Conservation (phyloP, 2,888 invertebrate species). For the Harpalus rufipes region DNA sequence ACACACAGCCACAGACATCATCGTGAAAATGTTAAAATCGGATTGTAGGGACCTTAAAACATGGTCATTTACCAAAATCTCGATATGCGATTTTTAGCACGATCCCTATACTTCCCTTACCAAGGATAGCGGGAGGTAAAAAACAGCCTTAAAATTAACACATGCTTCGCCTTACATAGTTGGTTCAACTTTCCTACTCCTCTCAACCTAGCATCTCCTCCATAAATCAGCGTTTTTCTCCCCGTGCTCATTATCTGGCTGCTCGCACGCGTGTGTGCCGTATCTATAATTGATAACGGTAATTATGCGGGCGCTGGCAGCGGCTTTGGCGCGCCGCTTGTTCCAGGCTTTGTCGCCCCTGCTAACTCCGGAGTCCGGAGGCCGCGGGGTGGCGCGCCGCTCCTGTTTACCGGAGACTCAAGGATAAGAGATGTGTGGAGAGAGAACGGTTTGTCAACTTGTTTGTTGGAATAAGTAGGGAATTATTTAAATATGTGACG, state of each 20-base stretch:
- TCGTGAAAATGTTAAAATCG: too few species aligned
- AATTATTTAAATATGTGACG: too few species aligned
- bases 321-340: slow-evolving; percentile 46
- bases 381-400: background rate
- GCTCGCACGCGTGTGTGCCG: slow-evolving; percentile 22
- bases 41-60: too few species aligned
- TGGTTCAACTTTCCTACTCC: background rate
- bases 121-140: too few species aligned
- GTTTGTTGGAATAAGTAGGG: too few species aligned
- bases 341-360: slow-evolving; percentile 39
- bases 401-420: background rate
- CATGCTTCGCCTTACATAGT: background rate
- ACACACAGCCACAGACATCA: too few species aligned
- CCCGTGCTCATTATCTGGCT: slow-evolving; percentile 5
- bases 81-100: too few species aligned
- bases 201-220: background rate
- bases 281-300: slow-evolving; percentile 65
- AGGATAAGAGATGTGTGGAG: background rate
- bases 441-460: background rate
- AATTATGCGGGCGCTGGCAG: slow-evolving; percentile 60
- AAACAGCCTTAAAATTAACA: too few species aligned
- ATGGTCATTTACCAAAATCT: too few species aligned
- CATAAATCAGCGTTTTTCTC: slow-evolving; percentile 40
- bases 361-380: background rate
- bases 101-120: too few species aligned